Evolutionary conservation across 1,140 invertebrate genomes (phyloP), one percentile per base, ranked within the genome.

Genomic region (Macrosteles quadrilineatus): DNA sequence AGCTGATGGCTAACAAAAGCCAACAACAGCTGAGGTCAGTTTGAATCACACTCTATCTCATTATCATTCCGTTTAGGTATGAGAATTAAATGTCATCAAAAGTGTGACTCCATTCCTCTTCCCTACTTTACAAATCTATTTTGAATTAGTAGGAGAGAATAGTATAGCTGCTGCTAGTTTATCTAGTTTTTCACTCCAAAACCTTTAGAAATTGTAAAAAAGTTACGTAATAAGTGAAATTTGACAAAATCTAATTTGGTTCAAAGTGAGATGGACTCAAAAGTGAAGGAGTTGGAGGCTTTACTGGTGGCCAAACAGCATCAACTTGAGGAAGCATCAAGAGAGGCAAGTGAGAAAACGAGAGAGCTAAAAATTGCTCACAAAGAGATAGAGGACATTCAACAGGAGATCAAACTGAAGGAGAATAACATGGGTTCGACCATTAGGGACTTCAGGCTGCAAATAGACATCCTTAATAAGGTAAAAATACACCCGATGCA

Each of bases 401-500:
- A 59, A 29, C 14, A 59, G 12, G 23, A 59, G 55, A 11, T 59
- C 3, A 59, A 59, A 30, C 9, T 59, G 11, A 25, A 29, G 27
- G 55, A 59, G 21, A 6, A 59, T 3, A 27, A 30, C 25, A 6
- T 21, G 12, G 55, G 4, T 1, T 14, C 55, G 4, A 11, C 23
- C 12, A 14, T 59, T 6, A 25, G 55, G 27, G 55, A 59, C 55
- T 59, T 27, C 27, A 25, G 23, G 21, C 55, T 59, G 9, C 55
- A 59, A 29, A 14, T 59, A 21, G 55, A 59, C 21, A 59, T 29
- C 25, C 21, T 59, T 2, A 59, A 59, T n/a, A 59, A 59, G 55
- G 55, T 59, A 59, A 27, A 29, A 27, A 25, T 21, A 53, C 4
- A 6, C 47, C n/a, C n/a, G n/a, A n/a, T n/a, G n/a, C n/a, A n/a